Percentiles rank a stretch among this genome's conserved stretches.
Evolutionary conservation across 1,140 invertebrate species (phyloP).

Genomic region (Lepidurus arcticus): DNA sequence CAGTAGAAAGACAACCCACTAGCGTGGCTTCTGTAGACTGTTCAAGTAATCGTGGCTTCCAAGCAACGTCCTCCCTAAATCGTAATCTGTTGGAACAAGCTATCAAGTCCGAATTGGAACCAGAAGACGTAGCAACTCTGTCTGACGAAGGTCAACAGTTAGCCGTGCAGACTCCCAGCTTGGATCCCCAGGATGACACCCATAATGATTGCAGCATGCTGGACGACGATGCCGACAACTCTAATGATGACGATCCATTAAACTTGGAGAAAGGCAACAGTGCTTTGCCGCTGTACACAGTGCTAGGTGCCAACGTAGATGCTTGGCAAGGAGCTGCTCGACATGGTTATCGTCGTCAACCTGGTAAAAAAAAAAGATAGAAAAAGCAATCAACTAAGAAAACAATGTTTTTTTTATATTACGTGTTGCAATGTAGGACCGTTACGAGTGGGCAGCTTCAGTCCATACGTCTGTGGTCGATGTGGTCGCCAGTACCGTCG

Average conservation of each 20-base stretch:
- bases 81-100: slow-evolving; percentile 7
- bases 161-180: background rate
- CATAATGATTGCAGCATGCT: slow-evolving; percentile 1
- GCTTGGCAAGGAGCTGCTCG: slow-evolving; percentile 12
- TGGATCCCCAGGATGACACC: background rate
- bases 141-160: background rate
- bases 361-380: background rate
- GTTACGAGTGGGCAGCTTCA: background rate
- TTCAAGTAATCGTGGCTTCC: background rate
- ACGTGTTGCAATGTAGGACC: background rate
- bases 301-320: background rate
- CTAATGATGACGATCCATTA: background rate
- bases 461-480: background rate
- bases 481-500: background rate
- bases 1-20: background rate
- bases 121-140: background rate
- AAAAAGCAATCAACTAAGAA: background rate
- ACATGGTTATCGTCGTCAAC: background rate
- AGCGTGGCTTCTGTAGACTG: background rate
- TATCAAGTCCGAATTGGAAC: slow-evolving; percentile 1
- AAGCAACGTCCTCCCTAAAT: background rate
- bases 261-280: background rate
- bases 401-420: background rate
- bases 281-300: background rate
- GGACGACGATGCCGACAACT: background rate